A percentile compares a stretch with the other conserved stretches of the same genome.
Evolutionary conservation across 2,113 vertebrate species (phyloP).

Genomic region (Eulemur macaco): DNA sequence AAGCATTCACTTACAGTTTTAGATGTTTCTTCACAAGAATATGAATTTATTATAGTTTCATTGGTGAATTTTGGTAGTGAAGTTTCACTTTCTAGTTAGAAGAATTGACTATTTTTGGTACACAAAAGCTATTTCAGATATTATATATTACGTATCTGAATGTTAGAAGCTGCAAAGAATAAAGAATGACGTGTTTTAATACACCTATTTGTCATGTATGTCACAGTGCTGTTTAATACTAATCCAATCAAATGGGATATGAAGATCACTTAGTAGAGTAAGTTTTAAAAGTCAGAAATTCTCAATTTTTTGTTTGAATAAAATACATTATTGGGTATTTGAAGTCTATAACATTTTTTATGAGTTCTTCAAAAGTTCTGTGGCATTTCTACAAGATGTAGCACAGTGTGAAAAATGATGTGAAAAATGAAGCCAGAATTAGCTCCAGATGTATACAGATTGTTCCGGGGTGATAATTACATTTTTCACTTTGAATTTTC

Average conservation of each 20-base stretch:
- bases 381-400: conserved; percentile 91
- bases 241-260: conserved; percentile 92
- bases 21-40: conserved; percentile 8
- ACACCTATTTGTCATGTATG: conserved; percentile 94
- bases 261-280: conserved; percentile 71
- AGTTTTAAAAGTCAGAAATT: conserved; percentile 58
- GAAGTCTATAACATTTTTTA: conserved; percentile 83
- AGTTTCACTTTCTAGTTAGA: conserved; percentile 60
- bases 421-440: conserved; percentile 87
- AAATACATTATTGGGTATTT: conserved; percentile 68
- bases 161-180: conserved; percentile 77
- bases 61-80: conserved; percentile 56
- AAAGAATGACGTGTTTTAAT: conserved; percentile 90
- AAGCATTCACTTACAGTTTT: neutral
- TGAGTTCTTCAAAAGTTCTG: conserved; percentile 83
- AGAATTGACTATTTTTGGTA: conserved; percentile 29
- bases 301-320: conserved; percentile 63
- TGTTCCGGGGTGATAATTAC: conserved; percentile 91
- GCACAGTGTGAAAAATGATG: conserved; percentile 85
- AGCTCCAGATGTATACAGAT: conserved; percentile 90
- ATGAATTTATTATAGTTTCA: conserved; percentile 41
- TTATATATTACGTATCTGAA: conserved; percentile 65
- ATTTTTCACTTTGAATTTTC: conserved; percentile 92
- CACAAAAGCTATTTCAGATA: neutral
- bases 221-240: conserved; percentile 93